These are phyloP conservation scores for Chelonoidis abingdonii DNA, from an alignment of 2,113 vertebrate genomes.

Conservation along the genomic window DNA sequence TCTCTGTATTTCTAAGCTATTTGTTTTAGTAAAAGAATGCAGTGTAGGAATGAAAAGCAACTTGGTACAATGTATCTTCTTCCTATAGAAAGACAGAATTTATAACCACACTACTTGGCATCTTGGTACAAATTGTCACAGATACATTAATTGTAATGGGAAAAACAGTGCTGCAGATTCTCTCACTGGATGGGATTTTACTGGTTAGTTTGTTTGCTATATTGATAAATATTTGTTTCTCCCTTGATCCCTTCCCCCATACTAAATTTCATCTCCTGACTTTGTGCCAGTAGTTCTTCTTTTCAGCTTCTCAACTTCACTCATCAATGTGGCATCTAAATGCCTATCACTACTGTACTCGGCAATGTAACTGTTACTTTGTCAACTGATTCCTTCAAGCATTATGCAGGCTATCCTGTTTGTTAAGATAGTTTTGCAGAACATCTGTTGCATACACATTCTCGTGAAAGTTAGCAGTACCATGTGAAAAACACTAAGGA, in stretches of 20 bases:
- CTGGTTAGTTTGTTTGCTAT: neutral
- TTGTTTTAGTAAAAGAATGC: neutral
- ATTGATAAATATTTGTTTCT: neutral
- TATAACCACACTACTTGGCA: neutral
- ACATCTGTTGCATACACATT: fast-evolving
- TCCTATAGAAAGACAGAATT: neutral
- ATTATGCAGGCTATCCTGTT: neutral
- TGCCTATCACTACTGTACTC: neutral
- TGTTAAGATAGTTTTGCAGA: neutral
- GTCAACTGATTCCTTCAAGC: neutral
- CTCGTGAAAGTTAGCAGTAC: neutral
- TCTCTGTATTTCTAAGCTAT: neutral
- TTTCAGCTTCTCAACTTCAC: neutral
- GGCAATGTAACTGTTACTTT: neutral
- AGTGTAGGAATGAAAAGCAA: neutral
- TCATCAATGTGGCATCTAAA: neutral
- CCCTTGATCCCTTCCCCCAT: neutral
- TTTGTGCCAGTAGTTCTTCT: neutral
- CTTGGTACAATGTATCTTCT: neutral
- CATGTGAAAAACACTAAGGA: neutral
- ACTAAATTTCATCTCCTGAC: neutral
- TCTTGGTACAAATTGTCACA: neutral
- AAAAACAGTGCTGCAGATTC: neutral
- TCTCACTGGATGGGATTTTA: neutral
- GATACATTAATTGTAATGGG: neutral